These are phyloP conservation scores for Amblyraja radiata DNA, from an alignment of 2,797 vertebrate genomes.

Conservation along the genomic window DNA sequence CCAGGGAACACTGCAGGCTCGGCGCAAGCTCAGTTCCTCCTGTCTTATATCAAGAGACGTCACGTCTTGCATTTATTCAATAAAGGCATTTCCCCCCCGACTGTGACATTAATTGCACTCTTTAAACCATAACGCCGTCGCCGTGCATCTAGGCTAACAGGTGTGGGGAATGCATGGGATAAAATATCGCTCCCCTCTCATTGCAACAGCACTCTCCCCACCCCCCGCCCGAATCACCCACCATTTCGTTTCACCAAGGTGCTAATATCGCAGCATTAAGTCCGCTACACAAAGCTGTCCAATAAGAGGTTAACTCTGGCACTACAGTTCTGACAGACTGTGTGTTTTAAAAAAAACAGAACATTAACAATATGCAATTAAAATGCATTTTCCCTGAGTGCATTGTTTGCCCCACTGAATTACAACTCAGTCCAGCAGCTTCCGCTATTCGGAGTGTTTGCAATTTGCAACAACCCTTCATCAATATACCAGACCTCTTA, in stretches of 20 bases:
- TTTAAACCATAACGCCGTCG: neutral
- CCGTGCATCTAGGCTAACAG: neutral
- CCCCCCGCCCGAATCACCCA: neutral
- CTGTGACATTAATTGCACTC: neutral
- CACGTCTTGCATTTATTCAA: slow-evolving; percentile 23
- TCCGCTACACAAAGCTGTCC: neutral
- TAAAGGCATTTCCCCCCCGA: slow-evolving; percentile 4
- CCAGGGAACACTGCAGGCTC: neutral
- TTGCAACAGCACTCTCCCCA: neutral
- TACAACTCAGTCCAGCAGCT: neutral
- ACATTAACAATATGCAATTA: neutral
- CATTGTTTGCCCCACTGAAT: neutral
- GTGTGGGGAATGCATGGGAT: neutral
- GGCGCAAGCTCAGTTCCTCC: neutral
- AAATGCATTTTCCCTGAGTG: neutral
- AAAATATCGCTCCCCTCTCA: neutral
- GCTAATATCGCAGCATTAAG: neutral
- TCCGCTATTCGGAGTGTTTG: neutral
- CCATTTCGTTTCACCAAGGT: neutral
- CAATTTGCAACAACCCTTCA: neutral
- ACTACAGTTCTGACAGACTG: neutral
- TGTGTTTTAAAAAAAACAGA: neutral
- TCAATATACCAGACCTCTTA: neutral
- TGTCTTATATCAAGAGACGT: slow-evolving; percentile 7
- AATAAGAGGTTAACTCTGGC: neutral